Evolutionary conservation across 1,140 invertebrate genomes (phyloP), one percentile per base, ranked within the genome.

Genomic region (Heliconius eleuchia): DNA sequence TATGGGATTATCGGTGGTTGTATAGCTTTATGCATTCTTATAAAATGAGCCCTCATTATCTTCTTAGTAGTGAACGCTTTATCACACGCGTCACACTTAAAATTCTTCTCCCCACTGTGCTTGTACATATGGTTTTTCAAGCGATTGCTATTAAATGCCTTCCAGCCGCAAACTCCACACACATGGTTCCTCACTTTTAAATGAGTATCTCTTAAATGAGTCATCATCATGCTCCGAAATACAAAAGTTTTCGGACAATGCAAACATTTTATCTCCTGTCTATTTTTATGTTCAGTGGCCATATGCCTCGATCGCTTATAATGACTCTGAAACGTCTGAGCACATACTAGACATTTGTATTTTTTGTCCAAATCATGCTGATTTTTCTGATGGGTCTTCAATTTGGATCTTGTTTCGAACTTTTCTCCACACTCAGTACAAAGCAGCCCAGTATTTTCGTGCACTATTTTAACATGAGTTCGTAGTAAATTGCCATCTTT

Each of bases 71-170:
- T 91, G 72, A 94, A 94, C 1, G 91, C 87, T 73, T 94, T 94
- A 9, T 93, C 91, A 70, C 92, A 94, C 0, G 79, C 87, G 0
- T 91, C 88, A 71, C 92, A 93, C 66, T 92, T 92, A 39, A 93
- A 94, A 80, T 94, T 93, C 88, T 94, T 94, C 77, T 94, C 92
- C 4, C 89, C 90, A 37, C 91, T 93, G 72, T 94, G 92, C 52
- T 93, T 94, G 71, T 89, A 93, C 92, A 93, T 93, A 77, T 94
- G 92, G 60, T 92, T 92, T 81, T 92, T 93, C 75, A 94, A 77
- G 0, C 91, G 75, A 30, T 93, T 90, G 19, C 85, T 92, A 27
- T 89, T 92, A 23, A 92, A 92, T 0, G 91, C 90, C 70, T 89
- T 91, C 90, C 90, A 93, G 1, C 92, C 92, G 39, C 92, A 94